phyloP scores from a whole-genome alignment of 2,113 vertebrate genomes.

The Thamnophis sirtalis region DNA sequence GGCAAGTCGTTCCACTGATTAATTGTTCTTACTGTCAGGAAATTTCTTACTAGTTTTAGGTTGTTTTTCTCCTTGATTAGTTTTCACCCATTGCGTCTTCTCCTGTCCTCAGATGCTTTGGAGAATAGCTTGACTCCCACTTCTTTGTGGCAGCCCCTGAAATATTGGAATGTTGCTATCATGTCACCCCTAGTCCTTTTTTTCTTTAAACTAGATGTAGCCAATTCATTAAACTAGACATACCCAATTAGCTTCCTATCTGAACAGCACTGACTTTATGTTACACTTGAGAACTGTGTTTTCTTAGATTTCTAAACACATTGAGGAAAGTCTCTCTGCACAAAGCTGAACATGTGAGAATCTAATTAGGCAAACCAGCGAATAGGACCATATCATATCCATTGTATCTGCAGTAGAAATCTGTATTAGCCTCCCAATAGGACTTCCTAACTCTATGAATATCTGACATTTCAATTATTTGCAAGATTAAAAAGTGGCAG shows the following conservation, averaged over 20 bases:
- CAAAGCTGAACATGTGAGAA: not conserved
- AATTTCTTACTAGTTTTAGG: not conserved
- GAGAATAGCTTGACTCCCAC: not conserved
- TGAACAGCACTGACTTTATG: not conserved
- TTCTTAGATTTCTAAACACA: not conserved
- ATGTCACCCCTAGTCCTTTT: not conserved
- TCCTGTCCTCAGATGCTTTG: not conserved
- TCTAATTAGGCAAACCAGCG: not conserved
- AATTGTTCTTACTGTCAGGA: not conserved
- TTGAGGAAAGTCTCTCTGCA: not conserved
- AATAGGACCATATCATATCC: not conserved
- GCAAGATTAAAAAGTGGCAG: not conserved
- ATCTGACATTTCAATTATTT: not conserved
- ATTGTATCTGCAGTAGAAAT: not conserved
- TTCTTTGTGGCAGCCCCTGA: not conserved
- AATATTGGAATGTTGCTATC: not conserved
- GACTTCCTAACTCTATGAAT: not conserved
- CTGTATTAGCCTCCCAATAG: not conserved
- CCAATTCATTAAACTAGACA: not conserved
- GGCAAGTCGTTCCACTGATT: not conserved
- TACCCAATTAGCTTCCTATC: not conserved
- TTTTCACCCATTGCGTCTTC: not conserved
- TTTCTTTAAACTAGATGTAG: not conserved
- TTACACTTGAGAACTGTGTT: not conserved
- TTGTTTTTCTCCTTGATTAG: not conserved